Base-by-base conservation (phyloP, 2,888 invertebrate species). In the Nowickia ferox region DNA sequence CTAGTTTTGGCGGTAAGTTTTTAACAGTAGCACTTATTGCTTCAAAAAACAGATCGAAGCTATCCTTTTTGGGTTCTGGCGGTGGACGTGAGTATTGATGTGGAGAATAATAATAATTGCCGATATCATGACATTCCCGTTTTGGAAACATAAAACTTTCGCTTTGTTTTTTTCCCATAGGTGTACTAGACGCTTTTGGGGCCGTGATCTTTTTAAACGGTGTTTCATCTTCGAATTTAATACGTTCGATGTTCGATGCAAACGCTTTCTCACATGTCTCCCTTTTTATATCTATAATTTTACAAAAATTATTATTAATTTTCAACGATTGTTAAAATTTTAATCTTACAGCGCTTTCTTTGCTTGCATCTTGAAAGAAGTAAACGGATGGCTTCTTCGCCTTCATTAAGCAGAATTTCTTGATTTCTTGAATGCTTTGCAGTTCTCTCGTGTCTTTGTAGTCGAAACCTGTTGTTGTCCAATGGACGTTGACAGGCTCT, bases 391-490 rank as follows among this genome's bases (percentile, higher is more conserved):
- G 90, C 90, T 11, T 88, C 88, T 55, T 91, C 91, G 0, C 92
- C 91, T 38, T 90, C 90, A 48, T 88, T 89, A 2, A 91, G 75
- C 13, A 90, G 80, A 3, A 89, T 87, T 68, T 92, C 89, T 53
- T 91, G 80, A 78, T 92, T 92, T 15, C 92, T 88, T n/a, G 90
- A 88, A 74, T 92, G 92, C 44, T 92, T 92, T 10, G 90, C 89
- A 6, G 92, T 92, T 0, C 89, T 89, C n/a, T 92, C 91, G 40
- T 92, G 92, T 1, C 92, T 88, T 15, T 90, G 89, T n/a, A 92
- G 68, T 38, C 92, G 91, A 68, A 92, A 92, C 3, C 91, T 91
- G 75, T 92, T 92, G 66, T 92, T 92, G 55, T 92, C 92, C 19
- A 92, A 74, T 1, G 89, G 88, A 51, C 90, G 90, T 59, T 90